A percentile compares a stretch with the other conserved stretches of the same genome.
These are phyloP conservation scores for Aurelia aurita complex sp. Pacific DNA, from an alignment of 30 jellyfish, hydroid and myxozoan genomes.

Conservation along the genomic window DNA sequence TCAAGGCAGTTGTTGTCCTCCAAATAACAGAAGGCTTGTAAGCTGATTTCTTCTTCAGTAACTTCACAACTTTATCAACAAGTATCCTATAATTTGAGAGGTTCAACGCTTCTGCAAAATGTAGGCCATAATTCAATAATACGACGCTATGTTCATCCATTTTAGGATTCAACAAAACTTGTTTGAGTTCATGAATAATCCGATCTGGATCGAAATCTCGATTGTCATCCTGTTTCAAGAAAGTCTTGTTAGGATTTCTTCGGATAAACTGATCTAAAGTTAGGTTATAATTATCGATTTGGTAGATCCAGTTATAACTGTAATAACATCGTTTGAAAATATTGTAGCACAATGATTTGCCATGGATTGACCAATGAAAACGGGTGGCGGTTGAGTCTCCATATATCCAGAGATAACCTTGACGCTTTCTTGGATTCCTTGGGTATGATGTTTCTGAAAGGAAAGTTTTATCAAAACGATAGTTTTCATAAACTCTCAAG, in stretches of 20 bases:
- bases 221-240: constrained; percentile 61
- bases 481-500: too few relatives aligned
- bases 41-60: constrained; percentile 29
- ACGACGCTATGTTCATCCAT: constrained; percentile 88
- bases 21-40: constrained; percentile 72
- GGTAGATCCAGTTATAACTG: constrained; percentile 92
- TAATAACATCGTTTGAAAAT: constrained; percentile 75
- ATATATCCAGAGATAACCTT: constrained; percentile 85
- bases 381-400: constrained; percentile 97
- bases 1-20: constrained; percentile 92
- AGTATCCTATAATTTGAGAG: constrained; percentile 73
- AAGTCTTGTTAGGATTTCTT: constrained; percentile 65
- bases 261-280: constrained; percentile 81
- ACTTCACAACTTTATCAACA: constrained; percentile 45
- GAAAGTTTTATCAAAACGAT: too few relatives aligned
- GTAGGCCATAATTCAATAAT: constrained; percentile 88
- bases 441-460: constrained; percentile 32
- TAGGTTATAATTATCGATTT: constrained; percentile 83
- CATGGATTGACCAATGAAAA: constrained; percentile 74
- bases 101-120: constrained; percentile 81
- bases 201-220: constrained; percentile 69
- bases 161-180: constrained; percentile 78
- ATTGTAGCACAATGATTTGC: constrained; percentile 66
- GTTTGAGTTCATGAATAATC: constrained; percentile 74
- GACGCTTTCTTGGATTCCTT: constrained; percentile 44